Evolutionary conservation across 2,888 invertebrate genomes (phyloP), one percentile per base, ranked within the genome.

Genomic region (Neelides folsomi): DNA sequence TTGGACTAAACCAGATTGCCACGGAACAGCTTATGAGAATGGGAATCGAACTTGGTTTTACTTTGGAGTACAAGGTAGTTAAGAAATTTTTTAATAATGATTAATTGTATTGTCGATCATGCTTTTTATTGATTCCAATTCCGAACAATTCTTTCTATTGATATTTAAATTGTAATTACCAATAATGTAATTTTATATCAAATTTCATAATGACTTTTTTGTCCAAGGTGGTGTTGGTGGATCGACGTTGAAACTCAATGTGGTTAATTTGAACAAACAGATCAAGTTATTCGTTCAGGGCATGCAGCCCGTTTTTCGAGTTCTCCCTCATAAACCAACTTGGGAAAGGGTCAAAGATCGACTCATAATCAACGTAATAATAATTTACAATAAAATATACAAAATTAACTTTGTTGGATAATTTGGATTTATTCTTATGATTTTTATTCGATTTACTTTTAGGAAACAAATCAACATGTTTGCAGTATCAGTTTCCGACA

Each of bases 21-120:
- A 77, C 41, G 88, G 86, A 19, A 89, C 89, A 1, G 81, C 82
- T 66, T 88, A 79, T 75, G 86, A 89, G 70, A 90, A 89, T 76
- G 83, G 81, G 47, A 89, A 89, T 70, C 76, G 89, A 58, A 88
- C 90, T 1, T 92, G 92, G 92, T 92, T 92, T 72, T 83, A 87
- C 71, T 92, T 92, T 71, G 88, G 86, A 8, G 72, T 92, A 47
- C 77, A 78, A 66, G 78, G 80, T 61, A 39, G 37, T 36, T 36
- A 12, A 36, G 37, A 36, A 12, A 9, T 36, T 36, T 36, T 36
- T 36, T 10, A 36, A 36, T 36, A 10, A 9, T 36, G 37, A 12
- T 36, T 12, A 10, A 10, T 36, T 10, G 12, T 10, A 36, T 36
- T 9, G 12, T 36, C 37, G 9, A 36, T 36, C 37, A 36, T 10